Evolutionary conservation across 2,888 invertebrate genomes (phyloP).

Genomic region (Acanthosepion lycidas): DNA sequence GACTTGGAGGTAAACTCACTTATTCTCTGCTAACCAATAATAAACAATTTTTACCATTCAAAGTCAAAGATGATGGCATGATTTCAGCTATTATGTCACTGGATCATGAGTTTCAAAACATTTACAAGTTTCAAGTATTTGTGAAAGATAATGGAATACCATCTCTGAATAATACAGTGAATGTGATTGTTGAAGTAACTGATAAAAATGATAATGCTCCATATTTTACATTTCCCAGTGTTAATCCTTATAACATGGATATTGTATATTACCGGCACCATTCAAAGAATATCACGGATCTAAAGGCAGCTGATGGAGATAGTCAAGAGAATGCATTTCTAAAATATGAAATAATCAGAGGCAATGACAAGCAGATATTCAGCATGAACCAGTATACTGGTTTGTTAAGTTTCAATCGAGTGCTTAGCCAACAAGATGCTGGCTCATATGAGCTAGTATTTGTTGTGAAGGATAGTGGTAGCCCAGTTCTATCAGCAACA

Average conservation of each 20-base stretch:
- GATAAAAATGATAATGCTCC: conserved; percentile 33
- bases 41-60: not conserved
- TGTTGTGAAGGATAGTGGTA: conserved; percentile 11
- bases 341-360: conserved; percentile 23
- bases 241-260: not conserved
- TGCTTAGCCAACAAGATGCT: conserved; percentile 33
- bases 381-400: conserved; percentile 7
- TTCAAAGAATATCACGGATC: not conserved
- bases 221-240: conserved; percentile 33
- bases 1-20: not conserved
- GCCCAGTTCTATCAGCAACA: conserved; percentile 13
- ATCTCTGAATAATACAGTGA: conserved; percentile 1
- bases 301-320: conserved; percentile 33
- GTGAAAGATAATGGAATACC: conserved; percentile 22
- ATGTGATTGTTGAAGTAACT: conserved; percentile 21
- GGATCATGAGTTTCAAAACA: conserved; percentile 33
- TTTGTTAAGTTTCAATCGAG: not conserved
- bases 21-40: not conserved
- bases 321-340: conserved; percentile 33
- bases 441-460: conserved; percentile 11
- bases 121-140: conserved; percentile 22
- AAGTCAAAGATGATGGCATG: conserved; percentile 23
- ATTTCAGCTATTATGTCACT: not conserved
- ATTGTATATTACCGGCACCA: conserved; percentile 9
- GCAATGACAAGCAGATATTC: conserved; percentile 33